Percentiles rank a stretch among this genome's conserved stretches.
These are phyloP conservation scores for Oxytorus armatus DNA, from an alignment of 2,888 invertebrate genomes.

Conservation along the genomic window DNA sequence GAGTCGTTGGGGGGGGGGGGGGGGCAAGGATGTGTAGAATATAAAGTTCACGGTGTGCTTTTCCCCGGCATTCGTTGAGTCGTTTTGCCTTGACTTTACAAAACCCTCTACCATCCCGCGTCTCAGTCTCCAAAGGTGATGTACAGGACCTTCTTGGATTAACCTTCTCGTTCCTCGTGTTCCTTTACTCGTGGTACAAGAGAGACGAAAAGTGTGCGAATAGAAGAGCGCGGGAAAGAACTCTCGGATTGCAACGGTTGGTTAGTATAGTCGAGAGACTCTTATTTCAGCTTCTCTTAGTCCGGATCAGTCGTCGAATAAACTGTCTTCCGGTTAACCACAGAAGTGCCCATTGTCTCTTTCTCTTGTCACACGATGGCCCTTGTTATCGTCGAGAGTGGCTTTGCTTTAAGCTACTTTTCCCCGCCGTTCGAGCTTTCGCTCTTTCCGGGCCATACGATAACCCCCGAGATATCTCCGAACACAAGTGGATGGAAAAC, in stretches of 20 bases:
- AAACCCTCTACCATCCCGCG: background rate
- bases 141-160: too few relatives aligned
- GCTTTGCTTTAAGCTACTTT: conserved; percentile 40
- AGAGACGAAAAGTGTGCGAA: background rate
- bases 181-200: conserved; percentile 4
- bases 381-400: conserved; percentile 50
- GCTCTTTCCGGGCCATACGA: conserved; percentile 14
- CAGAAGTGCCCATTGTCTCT: conserved; percentile 28
- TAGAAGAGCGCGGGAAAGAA: conserved; percentile 14
- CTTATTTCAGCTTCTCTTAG: conserved; percentile 18
- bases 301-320: conserved; percentile 51
- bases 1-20: conserved; percentile 41
- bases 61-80: conserved; percentile 9
- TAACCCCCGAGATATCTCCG: background rate
- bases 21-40: conserved; percentile 48
- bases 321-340: conserved; percentile 35
- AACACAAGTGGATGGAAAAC: conserved; percentile 28
- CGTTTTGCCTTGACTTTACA: conserved; percentile 14
- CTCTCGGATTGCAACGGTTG: conserved; percentile 35
- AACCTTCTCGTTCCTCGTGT: conserved; percentile 1
- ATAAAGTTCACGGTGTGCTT: conserved; percentile 50
- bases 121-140: conserved; percentile 3
- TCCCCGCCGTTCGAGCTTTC: conserved; percentile 33
- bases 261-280: background rate
- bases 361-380: background rate